phyloP scores from a whole-genome alignment of 2,888 invertebrate species.

The Aromia moschata region DNA sequence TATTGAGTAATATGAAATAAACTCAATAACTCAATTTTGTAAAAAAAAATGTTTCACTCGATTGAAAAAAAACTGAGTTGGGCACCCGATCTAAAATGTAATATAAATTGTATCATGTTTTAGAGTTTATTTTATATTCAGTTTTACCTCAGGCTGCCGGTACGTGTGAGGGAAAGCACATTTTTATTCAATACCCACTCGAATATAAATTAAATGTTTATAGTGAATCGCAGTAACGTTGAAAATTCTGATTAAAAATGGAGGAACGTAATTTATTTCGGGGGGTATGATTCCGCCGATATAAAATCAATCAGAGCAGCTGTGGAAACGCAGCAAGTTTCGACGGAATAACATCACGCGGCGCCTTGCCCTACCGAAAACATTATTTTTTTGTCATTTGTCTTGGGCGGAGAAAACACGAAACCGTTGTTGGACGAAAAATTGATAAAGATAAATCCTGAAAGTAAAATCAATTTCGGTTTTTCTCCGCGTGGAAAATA shows the following conservation, averaged over 20 bases:
- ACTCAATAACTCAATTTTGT: too few relatives aligned
- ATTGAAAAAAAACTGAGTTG: too few relatives aligned
- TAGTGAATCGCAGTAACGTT: slow-evolving; percentile 3
- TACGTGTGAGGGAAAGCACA: neutral
- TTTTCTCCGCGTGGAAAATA: neutral
- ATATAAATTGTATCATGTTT: neutral
- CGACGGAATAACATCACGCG: slow-evolving; percentile 36
- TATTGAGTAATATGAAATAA: too few relatives aligned
- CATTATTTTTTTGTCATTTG: slow-evolving; percentile 42
- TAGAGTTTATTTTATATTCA: neutral
- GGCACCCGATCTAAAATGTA: too few relatives aligned
- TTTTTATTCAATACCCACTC: slow-evolving; percentile 1
- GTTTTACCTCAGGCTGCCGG: neutral
- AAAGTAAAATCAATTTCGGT: slow-evolving; percentile 14
- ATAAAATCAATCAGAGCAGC: slow-evolving; percentile 41
- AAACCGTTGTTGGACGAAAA: slow-evolving; percentile 27
- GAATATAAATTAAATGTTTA: slow-evolving; percentile 10
- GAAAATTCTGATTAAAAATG: slow-evolving; percentile 13
- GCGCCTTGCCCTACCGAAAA: slow-evolving; percentile 33
- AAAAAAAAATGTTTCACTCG: too few relatives aligned
- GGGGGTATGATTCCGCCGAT: slow-evolving; percentile 28
- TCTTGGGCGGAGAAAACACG: slow-evolving; percentile 28
- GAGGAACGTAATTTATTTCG: slow-evolving; percentile 25
- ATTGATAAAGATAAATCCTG: slow-evolving; percentile 28
- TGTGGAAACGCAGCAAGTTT: slow-evolving; percentile 34